Base-by-base conservation (phyloP, 2,888 invertebrate species). In the Schrankia costaestrigalis region DNA sequence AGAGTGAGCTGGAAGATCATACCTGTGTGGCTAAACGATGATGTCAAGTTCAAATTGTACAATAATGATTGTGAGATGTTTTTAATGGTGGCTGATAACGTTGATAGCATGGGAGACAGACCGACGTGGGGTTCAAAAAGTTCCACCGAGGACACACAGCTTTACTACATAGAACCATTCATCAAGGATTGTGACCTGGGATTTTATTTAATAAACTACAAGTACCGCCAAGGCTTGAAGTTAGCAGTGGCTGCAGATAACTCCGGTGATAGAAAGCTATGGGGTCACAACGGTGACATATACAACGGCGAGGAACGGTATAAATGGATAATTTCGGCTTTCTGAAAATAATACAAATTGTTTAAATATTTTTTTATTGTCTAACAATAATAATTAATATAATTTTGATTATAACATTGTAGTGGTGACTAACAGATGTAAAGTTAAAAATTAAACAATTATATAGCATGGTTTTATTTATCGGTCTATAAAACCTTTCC, bases 1-100 rank as follows among this genome's bases (percentile, higher is more conserved):
- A 44, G 37, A 35, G 48, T 68, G 0, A 44, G 37, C 19, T 74
- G 74, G 74, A 54, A 50, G 23, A 14, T 73, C 1, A 28, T 42
- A 6, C 59, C 74, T 0, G 12, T 53, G 4, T 58, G 56, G 56
- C 41, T 48, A 1, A 41, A 58, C 15, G 40, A 59, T 23, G 39
- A 42, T 4, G 41, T 70, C 1, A 30, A 33, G 1, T 72, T 71
- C 26, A 61, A 63, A 44, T 33, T 74, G 9, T 25, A 13, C n/a
- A 25, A 25, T 5, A 3, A n/a, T 13, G 13, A 25, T 13, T 12
- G 25, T n/a, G 13, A 25, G 3, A 25, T 12, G 13, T 25, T 13
- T 25, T 25, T 25, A 5, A 25, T 13, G 13, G 12, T 72, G 3
- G 64, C 56, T 26, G 45, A 11, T 0, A 41, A 37, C 11, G 35